These are phyloP conservation scores for Hepsetus odoe DNA, from an alignment of 2,113 vertebrate genomes.

Conservation along the genomic window DNA sequence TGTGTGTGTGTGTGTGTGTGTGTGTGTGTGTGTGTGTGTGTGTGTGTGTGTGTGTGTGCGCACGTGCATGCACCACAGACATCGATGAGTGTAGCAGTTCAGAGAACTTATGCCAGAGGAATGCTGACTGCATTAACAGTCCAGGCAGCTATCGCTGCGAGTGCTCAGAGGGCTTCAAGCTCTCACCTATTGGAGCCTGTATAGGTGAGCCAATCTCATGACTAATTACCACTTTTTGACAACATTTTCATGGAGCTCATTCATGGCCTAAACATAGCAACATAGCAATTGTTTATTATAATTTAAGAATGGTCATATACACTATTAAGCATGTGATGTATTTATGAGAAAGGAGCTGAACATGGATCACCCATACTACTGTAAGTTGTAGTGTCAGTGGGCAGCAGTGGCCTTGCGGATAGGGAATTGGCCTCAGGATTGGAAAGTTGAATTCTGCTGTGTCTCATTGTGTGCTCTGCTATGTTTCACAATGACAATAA, in stretches of 20 bases:
- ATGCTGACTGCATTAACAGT: slow-evolving; percentile 86
- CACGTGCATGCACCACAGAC: slow-evolving; percentile 68
- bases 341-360: too few relatives aligned
- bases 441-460: too few relatives aligned
- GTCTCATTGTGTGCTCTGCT: too few relatives aligned
- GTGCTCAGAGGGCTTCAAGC: slow-evolving; percentile 80
- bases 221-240: not conserved
- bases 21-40: slow-evolving; percentile 13
- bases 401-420: too few relatives aligned
- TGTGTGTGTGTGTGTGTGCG: slow-evolving; percentile 18
- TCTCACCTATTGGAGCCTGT: slow-evolving; percentile 81
- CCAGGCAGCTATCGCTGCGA: slow-evolving; percentile 86
- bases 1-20: slow-evolving; percentile 8
- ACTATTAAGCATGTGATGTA: too few relatives aligned
- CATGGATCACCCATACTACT: too few relatives aligned
- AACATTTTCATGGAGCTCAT: not conserved
- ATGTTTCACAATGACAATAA: too few relatives aligned
- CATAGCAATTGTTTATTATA: too few relatives aligned
- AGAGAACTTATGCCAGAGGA: slow-evolving; percentile 80
- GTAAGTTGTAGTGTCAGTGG: not conserved
- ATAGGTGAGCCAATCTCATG: slow-evolving; percentile 73
- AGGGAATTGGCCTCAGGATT: too few relatives aligned
- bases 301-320: too few relatives aligned
- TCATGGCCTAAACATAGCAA: too few relatives aligned
- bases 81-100: slow-evolving; percentile 84